Evolutionary conservation across 2,797 vertebrate genomes (phyloP).

Genomic region (Phrynocephalus vlangalii): DNA sequence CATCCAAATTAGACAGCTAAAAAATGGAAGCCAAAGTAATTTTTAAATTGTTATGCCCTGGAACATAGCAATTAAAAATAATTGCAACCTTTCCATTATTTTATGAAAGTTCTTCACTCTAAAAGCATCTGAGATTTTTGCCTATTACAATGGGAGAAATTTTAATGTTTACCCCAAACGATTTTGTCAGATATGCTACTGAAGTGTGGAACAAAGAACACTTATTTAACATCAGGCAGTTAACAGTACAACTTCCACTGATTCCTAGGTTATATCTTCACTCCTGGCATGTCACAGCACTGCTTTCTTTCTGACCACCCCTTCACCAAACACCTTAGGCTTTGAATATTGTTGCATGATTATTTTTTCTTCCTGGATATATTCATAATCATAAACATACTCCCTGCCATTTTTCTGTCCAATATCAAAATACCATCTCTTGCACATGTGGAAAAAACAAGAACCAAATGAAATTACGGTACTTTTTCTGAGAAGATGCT

Average conservation of each 20-base stretch:
- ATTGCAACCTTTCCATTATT: conserved; percentile 64
- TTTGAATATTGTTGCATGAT: not conserved
- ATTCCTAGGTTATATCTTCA: not conserved
- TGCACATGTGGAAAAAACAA: not conserved
- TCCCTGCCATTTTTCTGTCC: no score
- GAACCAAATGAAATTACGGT: no score
- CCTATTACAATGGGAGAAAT: conserved; percentile 44
- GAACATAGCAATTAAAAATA: conserved; percentile 74
- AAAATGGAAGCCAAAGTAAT: conserved; percentile 61
- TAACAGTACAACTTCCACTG: not conserved
- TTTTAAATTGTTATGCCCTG: conserved; percentile 70
- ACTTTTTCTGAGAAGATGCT: no score
- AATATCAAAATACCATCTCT: not conserved
- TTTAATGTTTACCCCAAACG: not conserved
- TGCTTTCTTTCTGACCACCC: not conserved
- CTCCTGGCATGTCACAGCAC: not conserved
- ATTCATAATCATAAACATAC: not conserved
- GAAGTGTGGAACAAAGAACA: not conserved
- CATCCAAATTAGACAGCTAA: conserved; percentile 64
- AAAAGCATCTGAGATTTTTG: conserved; percentile 44
- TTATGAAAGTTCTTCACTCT: conserved; percentile 56
- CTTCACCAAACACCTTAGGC: not conserved
- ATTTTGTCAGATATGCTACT: not conserved
- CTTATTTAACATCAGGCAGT: not conserved
- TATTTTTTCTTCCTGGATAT: not conserved